Evolutionary conservation across 2,797 vertebrate genomes (phyloP).

Genomic region (Arrhamphus sclerolepis): DNA sequence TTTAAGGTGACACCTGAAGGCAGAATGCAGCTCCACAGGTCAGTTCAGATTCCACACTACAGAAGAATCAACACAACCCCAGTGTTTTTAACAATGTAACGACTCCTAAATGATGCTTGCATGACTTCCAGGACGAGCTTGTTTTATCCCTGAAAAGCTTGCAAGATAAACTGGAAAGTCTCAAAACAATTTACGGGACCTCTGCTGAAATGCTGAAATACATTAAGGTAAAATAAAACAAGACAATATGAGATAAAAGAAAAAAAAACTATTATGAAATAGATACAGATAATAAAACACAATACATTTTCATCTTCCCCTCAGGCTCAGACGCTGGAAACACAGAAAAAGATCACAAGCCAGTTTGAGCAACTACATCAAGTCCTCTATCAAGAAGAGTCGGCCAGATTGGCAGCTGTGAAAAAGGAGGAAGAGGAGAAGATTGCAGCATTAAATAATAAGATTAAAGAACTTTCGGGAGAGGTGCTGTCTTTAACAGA

Average conservation of each 20-base stretch:
- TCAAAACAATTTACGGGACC: slow-evolving; percentile 48
- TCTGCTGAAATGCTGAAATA: slow-evolving; percentile 54
- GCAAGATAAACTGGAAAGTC: slow-evolving; percentile 60
- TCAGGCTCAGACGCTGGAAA: slow-evolving; percentile 64
- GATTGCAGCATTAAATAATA: slow-evolving; percentile 55
- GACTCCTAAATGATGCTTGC: background rate
- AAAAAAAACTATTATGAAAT: background rate
- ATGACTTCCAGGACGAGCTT: slow-evolving; percentile 71
- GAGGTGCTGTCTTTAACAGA: slow-evolving; percentile 60
- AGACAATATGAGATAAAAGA: background rate
- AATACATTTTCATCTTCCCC: background rate
- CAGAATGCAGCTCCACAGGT: slow-evolving; percentile 73
- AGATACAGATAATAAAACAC: background rate
- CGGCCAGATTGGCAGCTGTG: slow-evolving; percentile 60
- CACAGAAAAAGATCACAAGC: slow-evolving; percentile 64
- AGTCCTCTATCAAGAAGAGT: slow-evolving; percentile 71
- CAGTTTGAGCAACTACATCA: slow-evolving; percentile 77
- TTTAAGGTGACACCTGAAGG: slow-evolving; percentile 31
- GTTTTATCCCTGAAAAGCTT: slow-evolving; percentile 59
- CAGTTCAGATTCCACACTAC: slow-evolving; percentile 20
- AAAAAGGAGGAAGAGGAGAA: slow-evolving; percentile 74
- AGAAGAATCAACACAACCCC: background rate
- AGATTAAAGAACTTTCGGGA: slow-evolving; percentile 51
- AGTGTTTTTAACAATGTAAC: background rate
- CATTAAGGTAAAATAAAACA: slow-evolving; percentile 67